Evolutionary conservation across 2,888 invertebrate genomes (phyloP), one percentile per base, ranked within the genome.

Genomic region (Uloborus plumipes): DNA sequence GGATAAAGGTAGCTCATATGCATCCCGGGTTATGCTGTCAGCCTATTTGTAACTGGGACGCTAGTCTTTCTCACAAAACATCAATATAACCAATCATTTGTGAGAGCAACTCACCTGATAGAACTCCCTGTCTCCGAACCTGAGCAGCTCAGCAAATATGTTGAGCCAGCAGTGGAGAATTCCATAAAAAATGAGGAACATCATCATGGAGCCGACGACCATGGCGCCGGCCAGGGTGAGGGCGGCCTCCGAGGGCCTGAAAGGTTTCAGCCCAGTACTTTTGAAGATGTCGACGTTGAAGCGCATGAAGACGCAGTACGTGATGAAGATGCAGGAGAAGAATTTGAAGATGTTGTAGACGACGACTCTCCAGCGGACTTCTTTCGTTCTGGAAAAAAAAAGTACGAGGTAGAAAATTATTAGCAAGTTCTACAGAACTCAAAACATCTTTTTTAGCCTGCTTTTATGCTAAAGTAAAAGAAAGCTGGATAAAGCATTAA

Each of bases 161-260:
- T 98, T 99, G 87, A 94, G 91, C 95, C 97, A 97, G 0, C 94
- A 92, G 88, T 99, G 98, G 4, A 98, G 90, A 1, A 98, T 90
- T 85, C 94, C 92, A 90, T 96, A 98, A 90, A 97, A 97, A 2
- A 93, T 93, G 87, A 93, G 92, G 1, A 95, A 88, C 84, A 93
- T 92, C 1, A 93, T 91, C 64, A 94, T 89, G 0, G 94, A 91
- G 1, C 93, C 94, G 0, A 95, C 94, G 77, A 95, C 89, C 87
- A 94, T 92, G 88, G 93, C 93, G 39, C 93, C 92, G 87, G 95
- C 93, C 1, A 73, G 39, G 0, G 58, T 72, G 15, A 83, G 18
- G 0, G 69, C 67, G 16, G 47, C 55, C 31, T 83, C 72, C 9
- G 22, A 16, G 15, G 51, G 50, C 0, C 61, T 77, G 66, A 83